A percentile compares a stretch with the other conserved stretches of the same genome.
Evolutionary conservation across 2,113 vertebrate species (phyloP).

Genomic region (Empidonax traillii): DNA sequence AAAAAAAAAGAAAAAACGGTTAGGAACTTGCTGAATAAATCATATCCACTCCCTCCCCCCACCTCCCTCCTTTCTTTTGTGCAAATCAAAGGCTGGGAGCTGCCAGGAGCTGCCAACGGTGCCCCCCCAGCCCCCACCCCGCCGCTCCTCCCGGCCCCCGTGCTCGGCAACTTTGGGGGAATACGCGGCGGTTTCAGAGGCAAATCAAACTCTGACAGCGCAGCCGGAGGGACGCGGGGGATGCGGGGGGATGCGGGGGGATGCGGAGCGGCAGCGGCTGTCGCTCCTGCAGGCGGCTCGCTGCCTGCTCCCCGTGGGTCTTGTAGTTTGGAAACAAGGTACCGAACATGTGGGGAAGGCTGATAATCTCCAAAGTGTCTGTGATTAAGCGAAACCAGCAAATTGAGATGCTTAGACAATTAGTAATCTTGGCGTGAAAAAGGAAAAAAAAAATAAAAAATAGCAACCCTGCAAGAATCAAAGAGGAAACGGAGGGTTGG

Average conservation of each 20-base stretch:
- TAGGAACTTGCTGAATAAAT: slow-evolving; percentile 70
- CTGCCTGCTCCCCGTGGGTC: slow-evolving; percentile 50
- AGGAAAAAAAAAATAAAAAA: background rate
- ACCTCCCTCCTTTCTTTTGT: slow-evolving; percentile 50
- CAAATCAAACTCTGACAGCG: slow-evolving; percentile 61
- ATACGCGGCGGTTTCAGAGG: slow-evolving; percentile 7
- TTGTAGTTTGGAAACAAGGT: slow-evolving; percentile 59
- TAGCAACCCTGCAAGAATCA: background rate
- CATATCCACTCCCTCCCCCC: slow-evolving; percentile 52
- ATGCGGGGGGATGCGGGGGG: background rate
- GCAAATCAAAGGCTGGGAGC: slow-evolving; percentile 68
- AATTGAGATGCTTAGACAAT: slow-evolving; percentile 73
- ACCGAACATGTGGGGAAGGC: slow-evolving; percentile 67
- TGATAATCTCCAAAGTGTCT: slow-evolving; percentile 69
- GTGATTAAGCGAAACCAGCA: slow-evolving; percentile 67
- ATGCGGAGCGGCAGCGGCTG: background rate
- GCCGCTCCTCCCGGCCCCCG: background rate
- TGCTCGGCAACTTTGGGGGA: slow-evolving; percentile 42
- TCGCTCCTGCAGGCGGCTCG: slow-evolving; percentile 52
- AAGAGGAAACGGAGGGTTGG: background rate
- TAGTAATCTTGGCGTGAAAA: slow-evolving; percentile 55
- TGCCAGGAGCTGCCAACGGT: slow-evolving; percentile 66
- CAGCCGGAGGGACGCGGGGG: slow-evolving; percentile 45
- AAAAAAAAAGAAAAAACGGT: background rate
- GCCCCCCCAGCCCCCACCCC: slow-evolving; percentile 34